Percentiles rank a stretch among this genome's conserved stretches.
Evolutionary conservation across 2,888 invertebrate genomes (phyloP).

Genomic region (Noctua janthe): DNA sequence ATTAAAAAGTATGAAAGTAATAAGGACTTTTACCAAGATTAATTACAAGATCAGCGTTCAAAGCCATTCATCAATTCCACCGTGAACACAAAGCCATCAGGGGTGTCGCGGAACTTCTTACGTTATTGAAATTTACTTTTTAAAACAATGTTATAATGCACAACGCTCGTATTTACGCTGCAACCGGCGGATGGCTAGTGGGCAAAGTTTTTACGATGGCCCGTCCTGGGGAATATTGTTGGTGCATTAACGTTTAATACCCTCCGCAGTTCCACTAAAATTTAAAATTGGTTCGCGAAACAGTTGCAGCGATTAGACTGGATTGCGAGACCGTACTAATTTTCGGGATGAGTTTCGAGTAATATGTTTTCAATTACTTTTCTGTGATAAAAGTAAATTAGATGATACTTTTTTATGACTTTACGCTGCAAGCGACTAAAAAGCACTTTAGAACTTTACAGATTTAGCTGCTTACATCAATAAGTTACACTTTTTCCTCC

Average conservation of each 20-base stretch:
- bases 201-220: conserved; percentile 88
- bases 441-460: conserved; percentile 25
- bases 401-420: conserved; percentile 44
- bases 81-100: conserved; percentile 73
- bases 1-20: conserved; percentile 27
- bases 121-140: conserved; percentile 87
- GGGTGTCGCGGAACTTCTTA: conserved; percentile 79
- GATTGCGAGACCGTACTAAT: conserved; percentile 73
- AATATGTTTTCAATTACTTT: conserved; percentile 62
- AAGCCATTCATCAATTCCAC: conserved; percentile 71
- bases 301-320: conserved; percentile 80
- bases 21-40: conserved; percentile 59
- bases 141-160: conserved; percentile 86
- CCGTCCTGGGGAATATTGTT: conserved; percentile 84
- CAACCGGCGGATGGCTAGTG: conserved; percentile 76
- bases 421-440: conserved; percentile 35
- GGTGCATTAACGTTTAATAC: conserved; percentile 88
- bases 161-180: conserved; percentile 73
- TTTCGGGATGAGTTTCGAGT: conserved; percentile 69
- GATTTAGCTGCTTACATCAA: conserved; percentile 31
- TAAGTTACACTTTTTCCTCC: conserved; percentile 43
- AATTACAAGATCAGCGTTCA: conserved; percentile 66
- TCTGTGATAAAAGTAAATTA: conserved; percentile 63
- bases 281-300: conserved; percentile 85
- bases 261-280: conserved; percentile 81